Conservation (phyloP, 2,113 vertebrate species). For the Camelus dromedarius region DNA sequence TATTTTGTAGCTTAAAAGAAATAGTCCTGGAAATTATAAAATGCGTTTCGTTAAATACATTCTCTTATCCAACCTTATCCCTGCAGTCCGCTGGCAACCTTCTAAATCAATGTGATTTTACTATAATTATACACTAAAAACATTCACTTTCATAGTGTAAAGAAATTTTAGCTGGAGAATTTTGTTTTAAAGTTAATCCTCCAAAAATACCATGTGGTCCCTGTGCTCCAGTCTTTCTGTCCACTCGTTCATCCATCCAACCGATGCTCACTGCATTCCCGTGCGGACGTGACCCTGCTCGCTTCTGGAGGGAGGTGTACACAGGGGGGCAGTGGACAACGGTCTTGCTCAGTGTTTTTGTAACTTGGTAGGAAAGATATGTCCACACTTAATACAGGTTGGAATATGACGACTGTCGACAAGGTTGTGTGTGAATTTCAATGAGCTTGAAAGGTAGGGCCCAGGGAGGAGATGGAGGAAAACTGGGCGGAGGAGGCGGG, state of each 20-base stretch:
- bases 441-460: neutral
- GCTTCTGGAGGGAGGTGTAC: neutral
- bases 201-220: neutral
- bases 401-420: neutral
- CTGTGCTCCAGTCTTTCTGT: neutral
- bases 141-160: neutral
- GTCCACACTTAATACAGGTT: neutral
- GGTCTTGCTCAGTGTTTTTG: neutral
- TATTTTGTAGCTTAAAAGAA: slow-evolving; percentile 1
- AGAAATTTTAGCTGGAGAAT: neutral
- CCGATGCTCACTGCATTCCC: neutral
- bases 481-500: no score
- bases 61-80: neutral
- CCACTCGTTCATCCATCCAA: neutral
- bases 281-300: neutral
- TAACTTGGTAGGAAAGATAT: neutral
- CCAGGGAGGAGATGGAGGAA: neutral
- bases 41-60: neutral
- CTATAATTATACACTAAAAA: neutral
- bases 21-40: slow-evolving; percentile 7
- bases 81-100: neutral
- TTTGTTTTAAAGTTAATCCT: neutral
- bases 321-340: neutral
- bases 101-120: neutral
- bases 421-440: neutral